Percentiles rank a stretch among this genome's conserved stretches.
These are phyloP conservation scores for Bombyx mori DNA, from an alignment of 1,140 invertebrate genomes.

Conservation along the genomic window ASM3026992v2 NC_085121.1:3064501-3065000, in stretches of 20 bases:
- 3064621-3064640: no score
- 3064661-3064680: no score
- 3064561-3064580: slow-evolving; percentile 18
- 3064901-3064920: slow-evolving; percentile 41
- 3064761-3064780: slow-evolving; percentile 42
- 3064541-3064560: slow-evolving; percentile 29
- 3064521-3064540: slow-evolving; percentile 39
- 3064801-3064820: slow-evolving; percentile 67
- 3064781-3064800: slow-evolving; percentile 53
- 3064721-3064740: slow-evolving; percentile 32
- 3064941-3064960: slow-evolving; percentile 28
- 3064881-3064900: slow-evolving; percentile 34
- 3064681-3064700: no score
- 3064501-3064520: slow-evolving; percentile 42
- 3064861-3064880: slow-evolving; percentile 42
- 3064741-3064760: slow-evolving; percentile 29
- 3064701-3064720: no score
- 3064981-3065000: slow-evolving; percentile 22
- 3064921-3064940: slow-evolving; percentile 36
- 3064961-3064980: slow-evolving; percentile 26
- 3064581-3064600: no score
- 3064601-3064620: no score
- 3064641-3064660: no score
- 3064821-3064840: slow-evolving; percentile 61
- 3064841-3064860: slow-evolving; percentile 48